Evolutionary conservation across 1,140 invertebrate genomes (phyloP).

Genomic region (Drosophila ohnishii): DNA sequence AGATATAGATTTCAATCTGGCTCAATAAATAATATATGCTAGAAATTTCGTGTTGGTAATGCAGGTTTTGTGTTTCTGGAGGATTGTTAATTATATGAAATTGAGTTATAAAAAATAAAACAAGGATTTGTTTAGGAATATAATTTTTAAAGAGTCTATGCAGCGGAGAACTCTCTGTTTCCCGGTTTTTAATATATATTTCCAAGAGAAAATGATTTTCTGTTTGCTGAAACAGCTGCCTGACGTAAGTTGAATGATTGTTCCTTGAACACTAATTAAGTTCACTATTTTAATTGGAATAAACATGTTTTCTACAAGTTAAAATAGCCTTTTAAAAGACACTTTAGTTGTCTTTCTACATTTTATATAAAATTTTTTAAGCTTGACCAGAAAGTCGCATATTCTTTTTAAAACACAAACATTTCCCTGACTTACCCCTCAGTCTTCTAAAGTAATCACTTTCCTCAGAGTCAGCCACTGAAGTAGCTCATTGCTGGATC

Average conservation of each 20-base stretch:
- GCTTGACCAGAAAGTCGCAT: background rate
- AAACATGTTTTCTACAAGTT: background rate
- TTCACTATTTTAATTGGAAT: background rate
- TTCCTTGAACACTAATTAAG: background rate
- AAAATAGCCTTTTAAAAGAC: background rate
- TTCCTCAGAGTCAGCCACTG: constrained; percentile 37
- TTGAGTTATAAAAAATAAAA: background rate
- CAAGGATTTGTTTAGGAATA: background rate
- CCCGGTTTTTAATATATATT: background rate
- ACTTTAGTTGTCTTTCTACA: background rate
- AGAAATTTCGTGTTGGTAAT: background rate
- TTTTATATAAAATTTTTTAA: background rate
- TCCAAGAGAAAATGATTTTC: background rate
- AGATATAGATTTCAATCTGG: constrained; percentile 30
- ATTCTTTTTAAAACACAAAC: background rate
- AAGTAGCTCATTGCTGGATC: constrained; percentile 67
- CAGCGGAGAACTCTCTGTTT: no score
- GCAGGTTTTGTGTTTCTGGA: constrained; percentile 3
- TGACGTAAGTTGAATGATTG: background rate
- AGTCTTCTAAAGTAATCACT: background rate
- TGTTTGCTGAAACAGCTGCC: background rate
- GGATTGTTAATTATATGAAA: background rate
- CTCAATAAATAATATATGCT: constrained; percentile 14
- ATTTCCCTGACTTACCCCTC: background rate
- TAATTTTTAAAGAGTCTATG: background rate